phyloP scores from a whole-genome alignment of 2,797 vertebrate genomes.

The Falco naumanni region DNA sequence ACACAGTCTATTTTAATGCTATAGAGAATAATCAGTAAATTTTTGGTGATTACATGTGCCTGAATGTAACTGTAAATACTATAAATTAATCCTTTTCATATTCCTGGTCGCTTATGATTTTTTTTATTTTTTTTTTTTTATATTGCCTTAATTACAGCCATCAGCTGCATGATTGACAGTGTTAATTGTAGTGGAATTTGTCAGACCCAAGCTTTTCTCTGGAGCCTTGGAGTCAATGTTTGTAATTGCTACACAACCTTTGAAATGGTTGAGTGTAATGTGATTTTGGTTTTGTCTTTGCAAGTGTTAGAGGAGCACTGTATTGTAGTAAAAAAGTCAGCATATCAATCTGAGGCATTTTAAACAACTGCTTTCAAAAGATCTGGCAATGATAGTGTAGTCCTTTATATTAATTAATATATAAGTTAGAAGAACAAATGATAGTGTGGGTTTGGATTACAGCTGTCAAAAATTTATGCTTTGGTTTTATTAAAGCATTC shows the following conservation, averaged over 20 bases:
- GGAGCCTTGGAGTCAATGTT: neutral
- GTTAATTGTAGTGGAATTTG: neutral
- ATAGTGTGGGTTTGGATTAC: neutral
- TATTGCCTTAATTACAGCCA: neutral
- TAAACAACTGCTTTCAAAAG: neutral
- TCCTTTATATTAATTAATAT: neutral
- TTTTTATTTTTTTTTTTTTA: neutral
- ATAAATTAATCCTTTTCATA: neutral
- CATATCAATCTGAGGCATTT: neutral
- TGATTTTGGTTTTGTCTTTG: constrained; percentile 21
- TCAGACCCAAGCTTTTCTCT: neutral
- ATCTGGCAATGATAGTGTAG: neutral
- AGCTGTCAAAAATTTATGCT: neutral
- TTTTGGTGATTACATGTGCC: neutral
- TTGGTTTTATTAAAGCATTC: neutral
- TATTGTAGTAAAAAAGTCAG: neutral
- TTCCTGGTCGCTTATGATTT: neutral
- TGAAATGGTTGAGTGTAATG: neutral
- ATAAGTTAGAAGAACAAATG: neutral
- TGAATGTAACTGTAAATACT: neutral
- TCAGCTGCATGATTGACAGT: neutral
- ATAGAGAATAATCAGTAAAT: neutral
- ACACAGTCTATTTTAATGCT: neutral
- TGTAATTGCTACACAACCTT: neutral
- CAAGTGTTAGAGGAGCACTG: neutral